A percentile compares a stretch with the other conserved stretches of the same genome.
phyloP scores from a whole-genome alignment of 2,113 vertebrate species.

The Cervus canadensis region DNA sequence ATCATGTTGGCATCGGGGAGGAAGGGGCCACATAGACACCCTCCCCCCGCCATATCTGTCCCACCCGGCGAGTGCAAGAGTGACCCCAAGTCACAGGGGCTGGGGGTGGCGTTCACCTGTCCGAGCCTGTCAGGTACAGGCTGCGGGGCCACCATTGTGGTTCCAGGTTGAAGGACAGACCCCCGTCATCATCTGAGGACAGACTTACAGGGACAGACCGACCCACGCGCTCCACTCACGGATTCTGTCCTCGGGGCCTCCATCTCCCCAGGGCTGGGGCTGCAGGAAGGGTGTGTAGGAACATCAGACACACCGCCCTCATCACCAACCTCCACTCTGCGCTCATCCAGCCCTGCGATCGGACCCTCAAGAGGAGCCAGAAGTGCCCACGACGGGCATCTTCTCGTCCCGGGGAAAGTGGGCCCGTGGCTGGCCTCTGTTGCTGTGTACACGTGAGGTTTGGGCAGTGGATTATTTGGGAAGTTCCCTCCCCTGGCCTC shows the following conservation, averaged over 20 bases:
- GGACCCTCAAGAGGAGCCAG: not conserved
- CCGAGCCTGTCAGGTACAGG: accelerated
- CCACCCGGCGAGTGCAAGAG: accelerated
- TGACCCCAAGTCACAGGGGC: accelerated
- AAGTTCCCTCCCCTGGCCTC: not conserved
- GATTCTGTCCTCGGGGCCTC: accelerated
- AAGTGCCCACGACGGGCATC: accelerated
- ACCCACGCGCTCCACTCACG: accelerated
- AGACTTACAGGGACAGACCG: too few species aligned
- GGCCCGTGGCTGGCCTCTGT: accelerated
- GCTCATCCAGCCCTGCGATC: not conserved
- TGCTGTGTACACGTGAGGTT: accelerated
- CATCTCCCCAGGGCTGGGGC: not conserved
- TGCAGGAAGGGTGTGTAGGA: accelerated
- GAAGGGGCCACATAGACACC: not conserved
- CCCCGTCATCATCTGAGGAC: not conserved
- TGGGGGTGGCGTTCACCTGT: accelerated
- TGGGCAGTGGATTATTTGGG: accelerated
- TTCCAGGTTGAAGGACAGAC: not conserved
- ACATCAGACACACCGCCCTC: not conserved
- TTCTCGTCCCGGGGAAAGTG: accelerated
- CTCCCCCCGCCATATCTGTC: not conserved
- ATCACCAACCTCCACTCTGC: accelerated
- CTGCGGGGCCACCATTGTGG: accelerated
- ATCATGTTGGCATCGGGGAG: not conserved